A percentile compares a stretch with the other conserved stretches of the same genome.
Conservation (phyloP, 2,888 invertebrate genomes). For the Amphimallon solstitiale region DNA sequence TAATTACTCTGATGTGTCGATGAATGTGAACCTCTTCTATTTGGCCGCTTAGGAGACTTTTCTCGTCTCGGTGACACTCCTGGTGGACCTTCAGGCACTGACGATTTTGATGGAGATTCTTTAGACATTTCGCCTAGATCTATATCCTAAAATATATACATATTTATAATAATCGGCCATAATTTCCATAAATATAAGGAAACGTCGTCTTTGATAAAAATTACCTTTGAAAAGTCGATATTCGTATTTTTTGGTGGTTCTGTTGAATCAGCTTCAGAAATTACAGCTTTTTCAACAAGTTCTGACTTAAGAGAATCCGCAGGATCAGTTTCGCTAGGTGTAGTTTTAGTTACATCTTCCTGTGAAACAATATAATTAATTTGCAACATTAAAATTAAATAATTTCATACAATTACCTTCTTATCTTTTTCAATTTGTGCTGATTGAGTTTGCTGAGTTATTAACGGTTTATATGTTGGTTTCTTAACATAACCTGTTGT, state of each 20-base stretch:
- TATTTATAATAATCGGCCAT: constrained; percentile 7
- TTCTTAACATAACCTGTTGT: constrained; percentile 86
- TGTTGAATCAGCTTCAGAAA: constrained; percentile 63
- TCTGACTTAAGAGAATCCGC: constrained; percentile 43
- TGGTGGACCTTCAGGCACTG: constrained; percentile 56
- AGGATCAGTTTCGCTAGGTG: constrained; percentile 42
- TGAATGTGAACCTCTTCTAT: constrained; percentile 23
- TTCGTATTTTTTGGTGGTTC: constrained; percentile 54
- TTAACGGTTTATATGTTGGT: constrained; percentile 53
- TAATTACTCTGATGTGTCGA: constrained; percentile 13
- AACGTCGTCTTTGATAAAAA: neutral
- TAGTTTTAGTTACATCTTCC: constrained; percentile 22
- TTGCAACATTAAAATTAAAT: neutral
- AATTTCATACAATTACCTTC: constrained; percentile 28
- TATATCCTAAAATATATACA: constrained; percentile 39
- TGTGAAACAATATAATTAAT: constrained; percentile 4
- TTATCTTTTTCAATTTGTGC: constrained; percentile 35
- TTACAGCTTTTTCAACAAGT: constrained; percentile 58
- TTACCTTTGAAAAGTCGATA: constrained; percentile 36
- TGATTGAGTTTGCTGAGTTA: neutral
- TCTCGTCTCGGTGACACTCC: constrained; percentile 57
- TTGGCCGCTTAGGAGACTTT: constrained; percentile 50
- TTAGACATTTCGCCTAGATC: constrained; percentile 39
- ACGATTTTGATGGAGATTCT: constrained; percentile 34
- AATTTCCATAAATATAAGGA: too few species aligned